These are phyloP conservation scores for Lepidurus arcticus DNA, from an alignment of 1,140 invertebrate genomes.

Conservation along the genomic window DNA sequence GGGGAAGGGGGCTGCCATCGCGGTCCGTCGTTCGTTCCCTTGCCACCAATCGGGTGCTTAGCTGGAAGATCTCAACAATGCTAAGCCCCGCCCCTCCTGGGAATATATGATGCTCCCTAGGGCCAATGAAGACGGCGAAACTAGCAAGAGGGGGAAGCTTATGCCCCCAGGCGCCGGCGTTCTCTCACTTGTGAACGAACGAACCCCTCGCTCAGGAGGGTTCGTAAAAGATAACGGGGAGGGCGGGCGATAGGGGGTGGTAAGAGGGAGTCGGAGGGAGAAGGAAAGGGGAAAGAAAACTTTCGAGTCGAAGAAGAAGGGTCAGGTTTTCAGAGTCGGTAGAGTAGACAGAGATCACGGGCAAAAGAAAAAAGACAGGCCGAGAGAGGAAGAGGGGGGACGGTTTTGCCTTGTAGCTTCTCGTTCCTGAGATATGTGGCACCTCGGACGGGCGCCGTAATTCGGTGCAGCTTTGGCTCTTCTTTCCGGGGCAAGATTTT, in stretches of 20 bases:
- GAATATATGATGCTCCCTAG: background rate
- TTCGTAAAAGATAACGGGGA: too few species aligned
- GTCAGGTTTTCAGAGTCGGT: too few species aligned
- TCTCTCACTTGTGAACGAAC: background rate
- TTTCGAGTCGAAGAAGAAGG: background rate
- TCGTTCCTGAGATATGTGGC: slow-evolving; percentile 14
- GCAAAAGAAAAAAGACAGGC: background rate
- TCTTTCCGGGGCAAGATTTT: background rate
- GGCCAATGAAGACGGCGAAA: slow-evolving; percentile 1
- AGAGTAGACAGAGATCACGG: background rate
- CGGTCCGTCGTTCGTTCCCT: background rate
- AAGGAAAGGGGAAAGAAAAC: background rate
- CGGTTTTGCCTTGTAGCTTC: background rate
- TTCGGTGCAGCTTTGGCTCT: slow-evolving; percentile 1
- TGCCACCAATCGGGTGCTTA: slow-evolving; percentile 13
- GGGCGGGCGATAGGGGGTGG: background rate
- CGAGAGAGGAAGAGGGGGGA: background rate
- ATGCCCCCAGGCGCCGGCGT: slow-evolving; percentile 16
- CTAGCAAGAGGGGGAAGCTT: background rate
- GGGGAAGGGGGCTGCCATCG: background rate
- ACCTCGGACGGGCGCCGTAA: background rate
- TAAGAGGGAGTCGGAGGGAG: background rate
- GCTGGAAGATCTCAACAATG: background rate
- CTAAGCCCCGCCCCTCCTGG: slow-evolving; percentile 1
- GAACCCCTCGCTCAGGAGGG: background rate